phyloP scores from a whole-genome alignment of 2,888 invertebrate genomes.

The Crematogaster levior region DNA sequence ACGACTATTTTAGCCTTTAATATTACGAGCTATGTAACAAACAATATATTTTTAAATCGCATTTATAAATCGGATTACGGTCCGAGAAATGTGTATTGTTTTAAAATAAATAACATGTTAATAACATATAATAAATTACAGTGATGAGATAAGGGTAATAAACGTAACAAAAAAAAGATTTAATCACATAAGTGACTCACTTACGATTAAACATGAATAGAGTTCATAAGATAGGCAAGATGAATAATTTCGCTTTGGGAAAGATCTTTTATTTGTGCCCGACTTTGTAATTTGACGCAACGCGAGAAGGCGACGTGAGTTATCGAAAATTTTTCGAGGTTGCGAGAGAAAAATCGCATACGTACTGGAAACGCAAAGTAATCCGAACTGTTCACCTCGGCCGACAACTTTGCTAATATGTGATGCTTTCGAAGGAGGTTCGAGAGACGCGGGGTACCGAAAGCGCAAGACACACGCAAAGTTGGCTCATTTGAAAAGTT shows the following conservation, averaged over 20 bases:
- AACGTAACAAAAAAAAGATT: not conserved
- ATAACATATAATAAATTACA: too few species aligned
- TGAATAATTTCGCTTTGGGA: not conserved
- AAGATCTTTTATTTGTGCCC: not conserved
- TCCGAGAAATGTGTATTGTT: not conserved
- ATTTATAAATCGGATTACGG: not conserved
- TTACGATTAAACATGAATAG: not conserved
- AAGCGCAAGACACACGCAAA: conserved; percentile 85
- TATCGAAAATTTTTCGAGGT: not conserved
- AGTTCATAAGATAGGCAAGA: not conserved
- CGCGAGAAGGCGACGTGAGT: not conserved
- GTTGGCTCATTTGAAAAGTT: conserved; percentile 85
- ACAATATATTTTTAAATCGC: not conserved
- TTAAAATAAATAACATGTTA: not conserved
- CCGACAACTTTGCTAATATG: conserved; percentile 85
- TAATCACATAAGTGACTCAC: not conserved
- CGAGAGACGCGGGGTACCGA: conserved; percentile 73
- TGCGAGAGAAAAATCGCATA: conserved; percentile 29
- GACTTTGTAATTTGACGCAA: not conserved
- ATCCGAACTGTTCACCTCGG: conserved; percentile 60
- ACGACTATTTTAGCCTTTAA: not conserved
- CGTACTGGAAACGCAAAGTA: conserved; percentile 7
- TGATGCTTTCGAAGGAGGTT: conserved; percentile 75
- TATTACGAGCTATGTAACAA: not conserved
- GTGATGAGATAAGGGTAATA: not conserved